These are phyloP conservation scores for Dipodomys stephensi DNA, from an alignment of 2,113 vertebrate species.

Conservation along the genomic window DNA sequence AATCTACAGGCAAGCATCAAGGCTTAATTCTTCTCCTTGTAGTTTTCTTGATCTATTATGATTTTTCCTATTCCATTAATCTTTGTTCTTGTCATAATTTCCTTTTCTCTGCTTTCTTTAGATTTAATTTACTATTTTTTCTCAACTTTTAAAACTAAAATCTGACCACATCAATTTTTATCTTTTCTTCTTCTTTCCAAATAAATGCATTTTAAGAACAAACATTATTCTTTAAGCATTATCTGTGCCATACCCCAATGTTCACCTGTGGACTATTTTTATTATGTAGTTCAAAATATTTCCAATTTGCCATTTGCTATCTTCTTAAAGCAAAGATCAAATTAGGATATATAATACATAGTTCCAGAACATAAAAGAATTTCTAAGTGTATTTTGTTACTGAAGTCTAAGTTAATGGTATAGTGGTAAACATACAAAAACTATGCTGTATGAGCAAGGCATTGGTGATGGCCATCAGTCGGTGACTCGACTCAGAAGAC, in stretches of 20 bases:
- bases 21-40: neutral
- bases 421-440: neutral
- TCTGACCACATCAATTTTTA: neutral
- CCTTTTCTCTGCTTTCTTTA: neutral
- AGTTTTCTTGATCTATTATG: neutral
- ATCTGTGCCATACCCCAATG: neutral
- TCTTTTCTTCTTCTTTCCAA: slow-evolving; percentile 3
- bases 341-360: neutral
- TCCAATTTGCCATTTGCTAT: neutral
- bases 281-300: neutral
- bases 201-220: neutral
- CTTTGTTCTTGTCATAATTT: slow-evolving; percentile 8
- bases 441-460: neutral
- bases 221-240: slow-evolving; percentile 12
- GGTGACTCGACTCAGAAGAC: too few relatives aligned
- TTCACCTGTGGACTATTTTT: neutral
- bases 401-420: slow-evolving; percentile 32
- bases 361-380: neutral
- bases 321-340: neutral
- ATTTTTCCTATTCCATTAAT: slow-evolving; percentile 14
- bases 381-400: neutral
- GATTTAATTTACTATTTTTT: slow-evolving; percentile 21
- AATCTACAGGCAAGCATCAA: neutral
- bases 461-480: too few relatives aligned
- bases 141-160: neutral